These are phyloP conservation scores for Eulemur mongoz DNA, from an alignment of 2,797 vertebrate genomes.

Conservation along the genomic window DNA sequence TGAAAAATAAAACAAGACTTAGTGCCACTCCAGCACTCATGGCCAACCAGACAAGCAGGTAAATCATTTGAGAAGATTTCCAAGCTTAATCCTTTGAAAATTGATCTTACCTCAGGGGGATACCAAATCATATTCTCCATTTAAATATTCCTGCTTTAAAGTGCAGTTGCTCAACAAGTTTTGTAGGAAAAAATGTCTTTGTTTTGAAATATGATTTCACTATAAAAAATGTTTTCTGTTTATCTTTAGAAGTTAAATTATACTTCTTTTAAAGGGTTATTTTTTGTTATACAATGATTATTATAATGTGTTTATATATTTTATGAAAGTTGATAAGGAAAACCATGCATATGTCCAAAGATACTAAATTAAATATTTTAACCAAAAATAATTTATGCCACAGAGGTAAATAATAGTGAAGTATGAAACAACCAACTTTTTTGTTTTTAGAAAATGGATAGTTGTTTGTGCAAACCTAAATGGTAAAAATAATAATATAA, in stretches of 20 bases:
- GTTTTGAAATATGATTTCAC: slow-evolving; percentile 26
- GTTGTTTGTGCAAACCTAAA: background rate
- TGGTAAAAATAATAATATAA: background rate
- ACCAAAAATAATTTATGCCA: background rate
- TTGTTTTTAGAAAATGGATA: background rate
- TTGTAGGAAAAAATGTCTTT: background rate
- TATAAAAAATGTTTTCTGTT: background rate
- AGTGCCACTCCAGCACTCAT: slow-evolving; percentile 46
- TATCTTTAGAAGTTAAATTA: slow-evolving; percentile 34
- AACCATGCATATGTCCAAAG: background rate
- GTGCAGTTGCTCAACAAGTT: background rate
- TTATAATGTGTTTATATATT: background rate
- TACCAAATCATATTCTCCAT: background rate
- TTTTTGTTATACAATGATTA: background rate
- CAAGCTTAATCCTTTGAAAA: slow-evolving; percentile 63
- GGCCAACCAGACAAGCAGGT: slow-evolving; percentile 67
- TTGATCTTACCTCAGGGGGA: slow-evolving; percentile 66
- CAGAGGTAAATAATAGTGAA: background rate
- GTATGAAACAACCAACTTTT: background rate
- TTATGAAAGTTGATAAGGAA: background rate
- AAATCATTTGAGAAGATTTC: slow-evolving; percentile 77
- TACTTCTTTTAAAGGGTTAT: background rate
- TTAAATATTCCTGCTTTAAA: slow-evolving; percentile 15
- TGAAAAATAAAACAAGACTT: slow-evolving; percentile 68
- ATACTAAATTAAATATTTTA: background rate